A percentile compares a stretch with the other conserved stretches of the same genome.
Evolutionary conservation across 2,113 vertebrate species (phyloP).

Genomic region (Dinomys branickii): DNA sequence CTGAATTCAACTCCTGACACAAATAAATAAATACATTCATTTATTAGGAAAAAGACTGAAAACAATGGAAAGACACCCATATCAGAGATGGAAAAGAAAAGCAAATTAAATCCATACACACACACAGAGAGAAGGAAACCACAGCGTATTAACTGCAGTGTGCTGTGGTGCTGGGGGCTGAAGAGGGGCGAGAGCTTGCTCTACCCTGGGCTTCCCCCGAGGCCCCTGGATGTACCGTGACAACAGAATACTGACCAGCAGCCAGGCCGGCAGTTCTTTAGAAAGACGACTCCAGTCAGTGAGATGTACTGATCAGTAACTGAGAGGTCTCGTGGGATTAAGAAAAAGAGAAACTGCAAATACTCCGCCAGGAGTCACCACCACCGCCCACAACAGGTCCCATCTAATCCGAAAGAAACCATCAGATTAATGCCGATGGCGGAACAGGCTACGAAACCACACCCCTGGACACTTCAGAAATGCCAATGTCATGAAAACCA

Average conservation of each 20-base stretch:
- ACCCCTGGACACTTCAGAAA: not conserved
- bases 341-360: not conserved
- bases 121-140: not conserved
- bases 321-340: too few relatives aligned
- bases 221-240: not conserved
- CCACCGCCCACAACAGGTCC: accelerated
- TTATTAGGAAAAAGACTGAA: not conserved
- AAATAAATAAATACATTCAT: not conserved
- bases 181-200: not conserved
- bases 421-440: accelerated
- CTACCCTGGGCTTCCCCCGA: not conserved
- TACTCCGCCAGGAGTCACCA: not conserved
- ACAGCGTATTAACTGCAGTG: not conserved
- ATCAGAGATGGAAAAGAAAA: not conserved
- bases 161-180: not conserved
- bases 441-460: too few relatives aligned
- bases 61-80: not conserved
- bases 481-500: not conserved
- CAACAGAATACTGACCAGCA: not conserved
- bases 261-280: not conserved
- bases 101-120: not conserved
- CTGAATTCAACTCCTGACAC: too few relatives aligned
- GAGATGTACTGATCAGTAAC: not conserved
- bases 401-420: not conserved
- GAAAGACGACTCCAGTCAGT: too few relatives aligned